Evolutionary conservation across 2,888 invertebrate genomes (phyloP).

Genomic region (Argyresthia albistria): DNA sequence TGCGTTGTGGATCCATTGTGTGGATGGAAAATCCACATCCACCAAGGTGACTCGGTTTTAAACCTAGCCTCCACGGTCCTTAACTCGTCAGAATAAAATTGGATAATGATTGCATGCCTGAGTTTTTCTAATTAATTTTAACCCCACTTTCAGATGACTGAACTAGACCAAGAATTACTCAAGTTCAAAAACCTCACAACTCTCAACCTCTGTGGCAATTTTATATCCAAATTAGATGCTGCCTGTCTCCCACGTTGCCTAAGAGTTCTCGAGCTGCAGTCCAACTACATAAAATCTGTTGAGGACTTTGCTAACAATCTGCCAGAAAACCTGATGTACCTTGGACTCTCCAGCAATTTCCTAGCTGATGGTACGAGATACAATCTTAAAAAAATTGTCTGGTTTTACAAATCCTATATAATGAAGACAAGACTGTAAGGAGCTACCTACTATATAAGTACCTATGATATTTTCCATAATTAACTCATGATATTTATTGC

Average conservation of each 20-base stretch:
- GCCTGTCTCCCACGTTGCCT: constrained; percentile 27
- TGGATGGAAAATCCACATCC: no score
- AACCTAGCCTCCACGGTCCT: no score
- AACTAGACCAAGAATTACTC: constrained; percentile 41
- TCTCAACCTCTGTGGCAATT: constrained; percentile 58
- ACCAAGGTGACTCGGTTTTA: no score
- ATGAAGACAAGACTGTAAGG: no score
- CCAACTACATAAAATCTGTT: constrained; percentile 32
- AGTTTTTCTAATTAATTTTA: neutral
- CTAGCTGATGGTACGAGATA: constrained; percentile 35
- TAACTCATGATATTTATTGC: no score
- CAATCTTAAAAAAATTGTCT: no score
- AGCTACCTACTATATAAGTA: no score
- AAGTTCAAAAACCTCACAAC: constrained; percentile 46
- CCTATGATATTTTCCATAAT: no score
- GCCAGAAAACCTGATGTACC: constrained; percentile 50
- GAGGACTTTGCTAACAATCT: constrained; percentile 31
- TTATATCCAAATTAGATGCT: constrained; percentile 24
- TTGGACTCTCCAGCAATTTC: constrained; percentile 67
- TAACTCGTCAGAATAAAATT: no score
- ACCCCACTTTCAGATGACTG: constrained; percentile 48
- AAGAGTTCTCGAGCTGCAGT: constrained; percentile 27
- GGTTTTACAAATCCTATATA: no score
- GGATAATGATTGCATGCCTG: no score
- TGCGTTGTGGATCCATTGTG: no score